Evolutionary conservation across 2,113 vertebrate species (phyloP), one percentile per base, ranked within the genome.

Genomic region (Dolichallabes microphthalmus): DNA sequence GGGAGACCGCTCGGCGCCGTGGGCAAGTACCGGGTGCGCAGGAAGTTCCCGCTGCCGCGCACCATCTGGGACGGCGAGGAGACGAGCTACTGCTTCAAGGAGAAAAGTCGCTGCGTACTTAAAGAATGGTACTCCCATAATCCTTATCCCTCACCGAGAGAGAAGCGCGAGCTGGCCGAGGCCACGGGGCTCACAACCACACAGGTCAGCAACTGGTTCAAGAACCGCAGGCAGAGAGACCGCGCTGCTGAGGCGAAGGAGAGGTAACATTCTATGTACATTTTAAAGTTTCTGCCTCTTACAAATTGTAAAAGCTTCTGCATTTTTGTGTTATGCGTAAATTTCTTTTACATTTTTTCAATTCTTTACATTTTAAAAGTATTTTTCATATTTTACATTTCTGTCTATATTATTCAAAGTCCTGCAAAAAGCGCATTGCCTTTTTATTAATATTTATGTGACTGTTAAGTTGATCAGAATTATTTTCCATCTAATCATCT

Each of bases 121-220:
- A 94, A 96, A 57, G 97, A 97, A 91, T 98, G 97, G 97, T 98
- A 97, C 90, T 96, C 96, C 14, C 97, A 97, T 91, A 98, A 98
- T 89, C 97, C 97, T 0, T 98, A 98, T 76, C 97, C 97, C 4
- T 98, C 97, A n/a, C 97, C 97, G 39, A 94, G 97, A 82, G 97
- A 98, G 91, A 98, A 98, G 90, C 89, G 96, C 69, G 97, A 98
- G 90, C 93, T 98, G 91, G 96, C 97, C 27, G 97, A 98, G 91
- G 97, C 95, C 92, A 98, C 97, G 11, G 97, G 97, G 89, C 96
- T 98, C 91, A 98, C 97, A 90, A 98, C 97, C 87, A 98, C 97
- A 69, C 97, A 98, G 88, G 97, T 98, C 95, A 98, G 97, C 96
- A 98, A 98, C 95, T 97, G 97, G 96, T 98, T 97, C 94, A 98